Percentiles rank a stretch among this genome's conserved stretches.
These are phyloP conservation scores for Pachypsylla venusta DNA, from an alignment of 1,140 invertebrate species.

Conservation along the genomic window DNA sequence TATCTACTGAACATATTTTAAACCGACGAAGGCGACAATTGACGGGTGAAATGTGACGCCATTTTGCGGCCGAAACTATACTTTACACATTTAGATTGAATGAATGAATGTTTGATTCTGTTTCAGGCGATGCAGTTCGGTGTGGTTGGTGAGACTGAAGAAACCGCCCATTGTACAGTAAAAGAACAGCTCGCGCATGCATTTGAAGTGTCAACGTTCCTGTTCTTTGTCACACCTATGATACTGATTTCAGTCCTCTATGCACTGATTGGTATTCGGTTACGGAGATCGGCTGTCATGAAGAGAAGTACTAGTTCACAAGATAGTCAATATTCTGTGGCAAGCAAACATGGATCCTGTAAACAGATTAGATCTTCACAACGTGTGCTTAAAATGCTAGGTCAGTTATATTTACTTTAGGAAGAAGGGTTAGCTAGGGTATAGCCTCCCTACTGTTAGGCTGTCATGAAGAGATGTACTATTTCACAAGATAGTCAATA, in stretches of 20 bases:
- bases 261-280: constrained; percentile 57
- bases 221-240: constrained; percentile 80
- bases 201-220: constrained; percentile 67
- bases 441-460: too few species aligned
- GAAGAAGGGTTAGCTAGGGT: too few species aligned
- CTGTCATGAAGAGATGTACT: constrained; percentile 32
- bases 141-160: constrained; percentile 33
- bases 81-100: too few species aligned
- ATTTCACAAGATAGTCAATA: constrained; percentile 17
- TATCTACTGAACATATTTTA: too few species aligned
- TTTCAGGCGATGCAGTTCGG: constrained; percentile 49
- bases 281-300: constrained; percentile 43
- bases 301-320: constrained; percentile 25
- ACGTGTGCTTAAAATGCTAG: constrained; percentile 26
- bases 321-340: constrained; percentile 15
- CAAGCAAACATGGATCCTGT: constrained; percentile 4
- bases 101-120: too few species aligned
- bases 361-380: constrained; percentile 20
- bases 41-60: too few species aligned
- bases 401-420: too few species aligned
- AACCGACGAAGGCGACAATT: too few species aligned
- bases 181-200: constrained; percentile 45
- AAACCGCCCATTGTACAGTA: constrained; percentile 13
- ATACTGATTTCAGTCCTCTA: constrained; percentile 70
- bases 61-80: too few species aligned